A percentile compares a stretch with the other conserved stretches of the same genome.
Conservation (phyloP, 2,797 vertebrate species). For the Phataginus tricuspis region DNA sequence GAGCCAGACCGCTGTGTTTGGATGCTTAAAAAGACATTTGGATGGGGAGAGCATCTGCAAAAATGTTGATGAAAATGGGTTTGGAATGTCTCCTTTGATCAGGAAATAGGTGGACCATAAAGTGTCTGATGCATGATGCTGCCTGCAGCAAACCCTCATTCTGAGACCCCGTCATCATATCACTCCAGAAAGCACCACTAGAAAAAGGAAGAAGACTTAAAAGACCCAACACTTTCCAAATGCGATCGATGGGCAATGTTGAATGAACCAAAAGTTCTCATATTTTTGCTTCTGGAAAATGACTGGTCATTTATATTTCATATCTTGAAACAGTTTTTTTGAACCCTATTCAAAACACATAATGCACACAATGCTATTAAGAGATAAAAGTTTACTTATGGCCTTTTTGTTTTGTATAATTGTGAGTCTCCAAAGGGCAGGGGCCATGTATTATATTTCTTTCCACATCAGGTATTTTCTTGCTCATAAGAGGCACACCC, state of each 20-base stretch:
- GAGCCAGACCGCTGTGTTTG: conserved; percentile 72
- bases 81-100: conserved; percentile 77
- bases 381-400: background rate
- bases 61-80: conserved; percentile 72
- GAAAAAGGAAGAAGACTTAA: conserved; percentile 11
- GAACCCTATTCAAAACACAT: background rate
- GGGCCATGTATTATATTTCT: background rate
- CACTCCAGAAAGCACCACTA: conserved; percentile 12
- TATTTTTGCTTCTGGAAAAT: background rate
- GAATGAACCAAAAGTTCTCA: background rate
- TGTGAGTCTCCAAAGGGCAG: background rate
- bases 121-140: conserved; percentile 42
- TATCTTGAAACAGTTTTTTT: background rate
- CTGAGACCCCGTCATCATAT: background rate
- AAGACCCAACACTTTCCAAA: background rate
- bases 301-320: background rate
- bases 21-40: conserved; percentile 80
- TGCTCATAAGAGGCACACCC: background rate
- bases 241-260: background rate
- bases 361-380: background rate
- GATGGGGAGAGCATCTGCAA: conserved; percentile 76
- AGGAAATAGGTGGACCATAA: conserved; percentile 79
- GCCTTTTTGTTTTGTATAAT: background rate
- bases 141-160: conserved; percentile 55
- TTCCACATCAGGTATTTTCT: background rate